Evolutionary conservation across 37 sponge, comb jelly and placozoan genomes (phyloP).

Genomic region (Spongilla lacustris): DNA sequence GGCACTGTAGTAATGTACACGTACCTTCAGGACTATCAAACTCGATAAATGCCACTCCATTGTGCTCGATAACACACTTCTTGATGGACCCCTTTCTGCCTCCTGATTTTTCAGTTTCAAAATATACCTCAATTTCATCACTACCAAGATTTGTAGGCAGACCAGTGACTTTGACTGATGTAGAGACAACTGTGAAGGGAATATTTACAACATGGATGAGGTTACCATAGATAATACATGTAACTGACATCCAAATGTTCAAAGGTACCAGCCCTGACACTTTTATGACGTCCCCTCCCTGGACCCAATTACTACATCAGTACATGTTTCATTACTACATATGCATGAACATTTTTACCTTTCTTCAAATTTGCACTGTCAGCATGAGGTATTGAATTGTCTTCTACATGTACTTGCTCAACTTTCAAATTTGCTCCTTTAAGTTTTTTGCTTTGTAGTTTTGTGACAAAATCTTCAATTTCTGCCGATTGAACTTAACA

Average conservation of each 20-base stretch:
- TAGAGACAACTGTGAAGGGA: background rate
- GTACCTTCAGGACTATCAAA: background rate
- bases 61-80: background rate
- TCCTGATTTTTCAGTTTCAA: background rate
- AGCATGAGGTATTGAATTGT: background rate
- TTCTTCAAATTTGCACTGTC: too few species aligned
- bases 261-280: too few species aligned
- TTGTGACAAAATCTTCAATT: background rate
- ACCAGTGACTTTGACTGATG: background rate
- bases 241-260: too few species aligned
- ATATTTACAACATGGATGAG: too few species aligned
- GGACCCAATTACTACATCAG: too few species aligned
- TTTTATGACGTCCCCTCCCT: too few species aligned
- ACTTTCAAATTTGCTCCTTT: background rate
- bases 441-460: background rate
- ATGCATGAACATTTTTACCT: too few species aligned
- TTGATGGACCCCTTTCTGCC: background rate
- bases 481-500: background rate
- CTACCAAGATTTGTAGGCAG: background rate
- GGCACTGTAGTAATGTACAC: background rate
- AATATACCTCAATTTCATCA: background rate
- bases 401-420: background rate
- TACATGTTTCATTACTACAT: too few species aligned
- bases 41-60: background rate
- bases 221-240: too few species aligned